A percentile compares a stretch with the other conserved stretches of the same genome.
phyloP scores from a whole-genome alignment of 2,888 invertebrate species.

The Petrolisthes cinctipes region DNA sequence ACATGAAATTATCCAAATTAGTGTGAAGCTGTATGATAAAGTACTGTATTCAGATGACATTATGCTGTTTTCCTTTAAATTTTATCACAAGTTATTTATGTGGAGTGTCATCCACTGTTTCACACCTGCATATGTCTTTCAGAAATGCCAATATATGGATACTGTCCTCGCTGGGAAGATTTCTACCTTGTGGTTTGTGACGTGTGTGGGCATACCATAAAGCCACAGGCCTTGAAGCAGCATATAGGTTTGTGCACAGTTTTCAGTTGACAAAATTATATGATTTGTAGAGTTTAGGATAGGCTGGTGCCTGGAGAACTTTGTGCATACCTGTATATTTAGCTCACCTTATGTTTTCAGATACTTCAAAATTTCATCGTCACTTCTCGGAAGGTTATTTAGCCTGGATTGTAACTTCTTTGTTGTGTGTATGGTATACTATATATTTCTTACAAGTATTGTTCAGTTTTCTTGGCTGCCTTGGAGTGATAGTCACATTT shows the following conservation, averaged over 20 bases:
- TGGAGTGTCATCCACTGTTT: too few species aligned
- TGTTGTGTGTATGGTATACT: neutral
- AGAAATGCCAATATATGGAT: conserved; percentile 82
- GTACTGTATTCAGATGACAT: too few species aligned
- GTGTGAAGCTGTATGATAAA: too few species aligned
- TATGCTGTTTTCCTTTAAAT: too few species aligned
- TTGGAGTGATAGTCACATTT: too few species aligned
- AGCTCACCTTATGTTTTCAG: conserved; percentile 1
- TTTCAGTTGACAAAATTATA: neutral
- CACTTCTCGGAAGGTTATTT: neutral
- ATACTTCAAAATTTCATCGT: neutral
- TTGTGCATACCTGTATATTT: neutral
- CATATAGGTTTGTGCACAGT: conserved; percentile 75
- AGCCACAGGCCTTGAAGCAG: conserved; percentile 82
- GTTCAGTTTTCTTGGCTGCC: too few species aligned
- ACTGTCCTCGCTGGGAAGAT: conserved; percentile 82
- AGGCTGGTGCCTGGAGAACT: neutral
- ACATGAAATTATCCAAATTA: too few species aligned
- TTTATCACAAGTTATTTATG: too few species aligned
- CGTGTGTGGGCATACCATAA: conserved; percentile 81
- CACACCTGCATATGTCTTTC: conserved; percentile 67
- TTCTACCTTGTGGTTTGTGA: conserved; percentile 84
- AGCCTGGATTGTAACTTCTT: neutral
- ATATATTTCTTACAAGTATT: neutral
- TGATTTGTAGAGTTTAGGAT: neutral